Evolutionary conservation across 2,888 invertebrate species (phyloP), one percentile per base, ranked within the genome.

Genomic region (Erannis defoliaria): DNA sequence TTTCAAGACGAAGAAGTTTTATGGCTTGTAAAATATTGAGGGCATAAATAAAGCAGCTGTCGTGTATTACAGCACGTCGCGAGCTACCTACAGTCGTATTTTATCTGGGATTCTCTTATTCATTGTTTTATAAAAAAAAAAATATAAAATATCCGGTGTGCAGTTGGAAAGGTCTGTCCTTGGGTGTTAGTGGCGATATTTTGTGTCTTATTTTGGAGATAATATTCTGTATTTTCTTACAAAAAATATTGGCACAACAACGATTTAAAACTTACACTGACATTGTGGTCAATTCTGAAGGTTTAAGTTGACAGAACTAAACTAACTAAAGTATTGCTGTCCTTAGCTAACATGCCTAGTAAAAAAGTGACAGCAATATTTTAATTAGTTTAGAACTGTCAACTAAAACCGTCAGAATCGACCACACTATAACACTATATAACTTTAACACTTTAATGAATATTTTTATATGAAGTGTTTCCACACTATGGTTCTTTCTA

Each of bases 11-110:
- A 78, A 78, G 80, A 88, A 90, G 88, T 90, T 90, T 91, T 90
- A 90, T 89, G 90, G 88, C 88, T 90, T 90, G 90, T 91, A 88
- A 91, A 90, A 91, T 91, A 90, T 91, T 89, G 89, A 83, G 87
- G 85, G 81, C 85, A 90, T 91, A 91, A 91, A 91, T 91, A 91
- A 91, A 79, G 81, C 76, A 75, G 81, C 85, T 88, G 90, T 90
- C 91, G 79, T 87, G 89, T 90, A 85, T 89, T 82, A 86, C 86
- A 89, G 88, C 89, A 89, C 90, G 89, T 89, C 88, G 80, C 84
- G 76, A 77, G 70, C 68, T 83, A 84, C 88, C 86, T 82, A 81
- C 77, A 80, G 82, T 78, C 88, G 87, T 90, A 90, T 90, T 89
- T 91, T 86, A 90, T 86, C 82, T 74, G 73, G 88, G 87, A 89